Evolutionary conservation across 2,888 invertebrate genomes (phyloP).

Genomic region (Tillus elongatus): DNA sequence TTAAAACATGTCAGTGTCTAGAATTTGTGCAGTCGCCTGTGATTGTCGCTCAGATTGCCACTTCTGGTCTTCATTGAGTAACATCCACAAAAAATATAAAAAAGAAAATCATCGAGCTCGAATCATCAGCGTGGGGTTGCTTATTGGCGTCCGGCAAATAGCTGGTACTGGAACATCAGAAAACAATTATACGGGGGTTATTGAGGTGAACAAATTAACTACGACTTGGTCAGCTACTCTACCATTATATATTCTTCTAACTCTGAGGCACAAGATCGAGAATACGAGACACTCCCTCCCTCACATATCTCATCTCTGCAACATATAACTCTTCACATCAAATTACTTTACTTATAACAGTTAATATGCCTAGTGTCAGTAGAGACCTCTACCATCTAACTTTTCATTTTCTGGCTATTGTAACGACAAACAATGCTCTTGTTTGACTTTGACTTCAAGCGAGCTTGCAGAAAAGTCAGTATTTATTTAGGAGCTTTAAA

Average conservation of each 20-base stretch:
- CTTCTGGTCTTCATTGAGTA: slow-evolving; percentile 33
- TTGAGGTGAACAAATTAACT: slow-evolving; percentile 18
- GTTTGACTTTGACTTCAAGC: too few relatives aligned
- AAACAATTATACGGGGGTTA: slow-evolving; percentile 36
- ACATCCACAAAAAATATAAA: slow-evolving; percentile 26
- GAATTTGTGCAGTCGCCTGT: slow-evolving; percentile 33
- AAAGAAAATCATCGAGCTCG: slow-evolving; percentile 28
- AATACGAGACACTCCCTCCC: too few relatives aligned
- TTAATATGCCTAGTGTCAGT: too few relatives aligned
- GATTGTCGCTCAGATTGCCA: slow-evolving; percentile 39
- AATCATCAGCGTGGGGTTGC: slow-evolving; percentile 34
- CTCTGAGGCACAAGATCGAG: too few relatives aligned
- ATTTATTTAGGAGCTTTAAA: too few relatives aligned
- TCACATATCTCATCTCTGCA: too few relatives aligned
- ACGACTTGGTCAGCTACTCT: not conserved
- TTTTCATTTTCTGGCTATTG: too few relatives aligned
- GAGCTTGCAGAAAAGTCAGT: too few relatives aligned
- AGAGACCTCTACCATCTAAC: too few relatives aligned
- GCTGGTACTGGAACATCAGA: slow-evolving; percentile 43
- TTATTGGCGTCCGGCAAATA: slow-evolving; percentile 43
- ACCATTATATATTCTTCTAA: not conserved
- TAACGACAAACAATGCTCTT: too few relatives aligned
- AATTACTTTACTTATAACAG: too few relatives aligned
- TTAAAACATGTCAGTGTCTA: slow-evolving; percentile 25
- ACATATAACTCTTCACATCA: too few relatives aligned